Base-by-base conservation (phyloP, 2,113 vertebrate species). In the Microtus oregoni region DNA sequence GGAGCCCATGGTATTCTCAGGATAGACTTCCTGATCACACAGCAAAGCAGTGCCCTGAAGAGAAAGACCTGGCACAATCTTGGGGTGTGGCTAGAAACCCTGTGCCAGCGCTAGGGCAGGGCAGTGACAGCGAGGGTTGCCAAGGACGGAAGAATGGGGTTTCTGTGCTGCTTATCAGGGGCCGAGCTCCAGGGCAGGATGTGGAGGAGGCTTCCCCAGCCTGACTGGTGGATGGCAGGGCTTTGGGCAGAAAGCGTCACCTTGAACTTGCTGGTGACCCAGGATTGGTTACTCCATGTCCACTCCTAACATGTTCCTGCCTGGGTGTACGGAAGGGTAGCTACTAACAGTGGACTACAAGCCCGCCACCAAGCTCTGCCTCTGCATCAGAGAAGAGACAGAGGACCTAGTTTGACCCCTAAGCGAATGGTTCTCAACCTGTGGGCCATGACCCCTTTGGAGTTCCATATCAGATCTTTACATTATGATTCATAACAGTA, bases 91-190 rank as follows among this genome's bases (percentile, higher is more conserved):
- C 94, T 47, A 28, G 76, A n/a, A 68, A 92, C 26, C 30, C 47
- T 3, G 0, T 61, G 91, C 91, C 30, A 15, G 82, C 30, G 76
- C 91, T 30, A n/a, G 85, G 94, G 90, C 65, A 93, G 95, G 97
- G 95, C 82, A 70, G 89, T 47, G 35, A 87, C 77, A 19, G 12
- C 0, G 0, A 26, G 67, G 47, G 47, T 79, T 79, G 93, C 94
- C 93, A 79, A 88, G 79, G 76, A 2, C 1, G 61, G 93, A 97
- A 97, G 97, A 97, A 97, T 94, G 88, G 90, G 41, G 47, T 77
- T 90, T 96, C 97, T 98, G 85, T 98, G 63, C 72, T 13, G 85
- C 95, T 97, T 97, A 97, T 96, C 96, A 61, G 96, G 96, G 83
- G 76, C 0, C 67, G 35, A 95, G 86, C 91, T 92, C 82, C 76